These are phyloP conservation scores for Oceanodroma tethys DNA, from an alignment of 2,113 vertebrate species.

Conservation along the genomic window DNA sequence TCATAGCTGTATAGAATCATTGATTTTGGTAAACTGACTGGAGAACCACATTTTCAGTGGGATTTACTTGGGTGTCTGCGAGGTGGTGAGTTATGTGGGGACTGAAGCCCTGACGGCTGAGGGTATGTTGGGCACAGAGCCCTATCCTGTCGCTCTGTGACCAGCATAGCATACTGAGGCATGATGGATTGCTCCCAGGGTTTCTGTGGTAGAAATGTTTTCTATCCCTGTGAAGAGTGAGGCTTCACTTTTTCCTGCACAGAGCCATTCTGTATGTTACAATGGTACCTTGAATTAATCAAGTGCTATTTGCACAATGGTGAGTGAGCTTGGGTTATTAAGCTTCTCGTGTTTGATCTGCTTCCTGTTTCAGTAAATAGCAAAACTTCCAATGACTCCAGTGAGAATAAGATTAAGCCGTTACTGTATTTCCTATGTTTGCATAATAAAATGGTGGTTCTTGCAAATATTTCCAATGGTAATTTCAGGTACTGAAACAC, in stretches of 20 bases:
- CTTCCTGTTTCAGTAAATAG: constrained; percentile 27
- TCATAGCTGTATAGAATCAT: accelerated
- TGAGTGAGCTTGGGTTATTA: background rate
- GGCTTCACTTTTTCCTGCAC: background rate
- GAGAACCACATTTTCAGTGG: background rate
- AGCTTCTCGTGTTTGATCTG: constrained; percentile 13
- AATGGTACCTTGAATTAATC: background rate
- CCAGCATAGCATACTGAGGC: background rate
- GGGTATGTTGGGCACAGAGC: background rate
- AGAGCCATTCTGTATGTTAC: background rate
- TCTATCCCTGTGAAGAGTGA: background rate
- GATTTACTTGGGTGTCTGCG: background rate
- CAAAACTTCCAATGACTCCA: constrained; percentile 13
- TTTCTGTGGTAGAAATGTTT: background rate
- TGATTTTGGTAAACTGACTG: background rate
- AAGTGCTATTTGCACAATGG: background rate
- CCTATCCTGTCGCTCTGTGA: background rate
- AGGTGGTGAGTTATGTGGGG: accelerated
- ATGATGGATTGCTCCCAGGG: background rate
- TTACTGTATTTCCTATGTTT: constrained; percentile 40
- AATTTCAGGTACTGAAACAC: background rate
- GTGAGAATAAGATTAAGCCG: constrained; percentile 35
- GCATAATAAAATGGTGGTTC: background rate
- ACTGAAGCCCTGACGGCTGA: accelerated
- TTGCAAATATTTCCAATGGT: background rate